Conservation (phyloP, 2,113 vertebrate species). For the Aphyosemion australe region DNA sequence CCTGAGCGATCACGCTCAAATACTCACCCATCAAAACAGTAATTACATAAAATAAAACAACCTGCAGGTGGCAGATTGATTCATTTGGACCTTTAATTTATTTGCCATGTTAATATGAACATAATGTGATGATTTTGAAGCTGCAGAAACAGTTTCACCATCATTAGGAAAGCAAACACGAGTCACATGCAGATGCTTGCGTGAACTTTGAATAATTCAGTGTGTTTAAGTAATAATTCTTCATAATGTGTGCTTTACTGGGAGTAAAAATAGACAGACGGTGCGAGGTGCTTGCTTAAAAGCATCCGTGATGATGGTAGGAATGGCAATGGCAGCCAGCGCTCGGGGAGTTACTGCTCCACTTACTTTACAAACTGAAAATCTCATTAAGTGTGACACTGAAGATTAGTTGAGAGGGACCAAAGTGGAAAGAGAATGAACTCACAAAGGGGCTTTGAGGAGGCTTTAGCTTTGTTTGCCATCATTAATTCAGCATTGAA, state of each 20-base stretch:
- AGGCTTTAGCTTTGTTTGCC: constrained; percentile 72
- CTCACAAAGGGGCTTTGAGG: constrained; percentile 60
- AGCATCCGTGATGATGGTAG: constrained; percentile 40
- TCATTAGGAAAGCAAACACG: constrained; percentile 38
- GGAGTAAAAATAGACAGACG: constrained; percentile 35
- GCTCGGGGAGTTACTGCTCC: constrained; percentile 69
- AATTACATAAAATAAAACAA: constrained; percentile 38
- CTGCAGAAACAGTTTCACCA: no score
- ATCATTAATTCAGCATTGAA: constrained; percentile 72
- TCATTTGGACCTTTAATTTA: constrained; percentile 31
- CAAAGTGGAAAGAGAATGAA: constrained; percentile 74
- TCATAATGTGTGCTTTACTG: constrained; percentile 40
- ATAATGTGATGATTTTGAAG: constrained; percentile 1
- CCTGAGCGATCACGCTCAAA: constrained; percentile 11
- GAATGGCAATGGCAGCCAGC: constrained; percentile 37
- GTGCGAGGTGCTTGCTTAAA: constrained; percentile 56
- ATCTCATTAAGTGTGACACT: constrained; percentile 81
- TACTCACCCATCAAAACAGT: constrained; percentile 33
- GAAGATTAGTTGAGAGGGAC: constrained; percentile 78
- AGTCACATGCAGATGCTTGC: constrained; percentile 3
- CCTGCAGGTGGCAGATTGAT: constrained; percentile 22
- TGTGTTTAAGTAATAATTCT: constrained; percentile 52
- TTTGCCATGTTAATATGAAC: constrained; percentile 10
- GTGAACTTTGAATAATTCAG: constrained; percentile 50
- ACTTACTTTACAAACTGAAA: constrained; percentile 75